Evolutionary conservation across 2,797 vertebrate genomes (phyloP).

Genomic region (Enteromius treurensis): DNA sequence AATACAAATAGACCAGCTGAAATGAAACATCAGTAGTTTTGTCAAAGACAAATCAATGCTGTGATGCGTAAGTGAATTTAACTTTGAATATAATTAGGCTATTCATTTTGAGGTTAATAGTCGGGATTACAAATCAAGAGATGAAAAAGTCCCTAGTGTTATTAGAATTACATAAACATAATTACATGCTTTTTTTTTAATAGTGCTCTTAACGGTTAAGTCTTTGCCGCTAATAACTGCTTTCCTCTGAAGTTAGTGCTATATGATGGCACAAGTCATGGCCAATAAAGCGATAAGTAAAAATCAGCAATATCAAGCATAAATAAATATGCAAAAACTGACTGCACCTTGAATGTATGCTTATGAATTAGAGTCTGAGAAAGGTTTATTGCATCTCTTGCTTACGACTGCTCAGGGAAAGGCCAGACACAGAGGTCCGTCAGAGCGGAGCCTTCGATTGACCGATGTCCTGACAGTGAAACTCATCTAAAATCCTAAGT

Average conservation of each 20-base stretch:
- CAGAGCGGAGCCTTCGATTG: slow-evolving; percentile 14
- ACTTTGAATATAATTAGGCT: not conserved
- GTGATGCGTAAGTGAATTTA: not conserved
- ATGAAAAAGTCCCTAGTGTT: too few relatives aligned
- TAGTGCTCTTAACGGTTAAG: too few relatives aligned
- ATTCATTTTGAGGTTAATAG: not conserved
- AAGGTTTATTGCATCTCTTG: slow-evolving; percentile 9
- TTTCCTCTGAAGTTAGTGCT: too few relatives aligned
- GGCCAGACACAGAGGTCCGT: not conserved
- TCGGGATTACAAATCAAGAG: not conserved
- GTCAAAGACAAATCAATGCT: not conserved
- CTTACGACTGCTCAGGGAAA: slow-evolving; percentile 14
- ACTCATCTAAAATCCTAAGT: slow-evolving; percentile 27
- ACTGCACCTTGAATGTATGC: not conserved
- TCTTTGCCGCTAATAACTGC: too few relatives aligned
- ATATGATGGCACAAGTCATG: too few relatives aligned
- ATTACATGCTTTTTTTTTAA: too few relatives aligned
- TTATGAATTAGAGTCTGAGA: not conserved
- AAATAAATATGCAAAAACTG: not conserved
- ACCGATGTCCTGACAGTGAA: slow-evolving; percentile 26
- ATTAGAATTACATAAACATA: too few relatives aligned
- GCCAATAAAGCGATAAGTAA: too few relatives aligned
- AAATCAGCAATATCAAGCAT: not conserved
- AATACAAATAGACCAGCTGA: too few relatives aligned
- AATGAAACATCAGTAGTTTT: not conserved